Conservation (phyloP, 2,888 invertebrate species). For the Rhagium mordax region DNA sequence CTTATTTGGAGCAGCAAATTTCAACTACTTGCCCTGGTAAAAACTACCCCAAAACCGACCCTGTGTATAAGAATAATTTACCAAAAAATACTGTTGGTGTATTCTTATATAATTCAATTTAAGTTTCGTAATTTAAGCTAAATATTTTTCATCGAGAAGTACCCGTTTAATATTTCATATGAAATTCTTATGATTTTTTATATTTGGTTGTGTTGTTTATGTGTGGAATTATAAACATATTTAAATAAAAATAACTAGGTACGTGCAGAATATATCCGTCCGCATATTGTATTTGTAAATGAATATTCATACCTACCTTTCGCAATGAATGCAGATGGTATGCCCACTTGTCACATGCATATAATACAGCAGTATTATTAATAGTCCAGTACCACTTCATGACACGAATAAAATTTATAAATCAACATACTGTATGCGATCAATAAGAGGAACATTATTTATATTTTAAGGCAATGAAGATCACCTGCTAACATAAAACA, state of each 20-base stretch:
- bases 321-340: constrained; percentile 59
- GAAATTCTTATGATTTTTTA: background rate
- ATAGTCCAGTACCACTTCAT: constrained; percentile 56
- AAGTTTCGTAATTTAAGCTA: too few species aligned
- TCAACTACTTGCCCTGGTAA: too few species aligned
- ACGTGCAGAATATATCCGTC: constrained; percentile 20
- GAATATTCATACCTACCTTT: constrained; percentile 58
- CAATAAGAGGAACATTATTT: constrained; percentile 32
- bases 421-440: constrained; percentile 51
- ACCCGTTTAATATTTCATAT: background rate
- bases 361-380: constrained; percentile 57
- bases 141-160: too few species aligned
- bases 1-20: too few species aligned
- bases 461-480: constrained; percentile 1
- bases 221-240: constrained; percentile 16
- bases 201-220: background rate
- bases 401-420: constrained; percentile 56
- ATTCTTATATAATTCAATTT: too few species aligned
- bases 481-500: constrained; percentile 4
- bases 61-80: too few species aligned
- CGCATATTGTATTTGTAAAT: constrained; percentile 38
- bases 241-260: constrained; percentile 20
- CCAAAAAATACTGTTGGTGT: too few species aligned
- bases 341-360: constrained; percentile 60
- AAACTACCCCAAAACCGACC: too few species aligned